Percentiles rank a stretch among this genome's conserved stretches.
phyloP scores from a whole-genome alignment of 2,797 vertebrate species.

The Neopelma chrysocephalum region DNA sequence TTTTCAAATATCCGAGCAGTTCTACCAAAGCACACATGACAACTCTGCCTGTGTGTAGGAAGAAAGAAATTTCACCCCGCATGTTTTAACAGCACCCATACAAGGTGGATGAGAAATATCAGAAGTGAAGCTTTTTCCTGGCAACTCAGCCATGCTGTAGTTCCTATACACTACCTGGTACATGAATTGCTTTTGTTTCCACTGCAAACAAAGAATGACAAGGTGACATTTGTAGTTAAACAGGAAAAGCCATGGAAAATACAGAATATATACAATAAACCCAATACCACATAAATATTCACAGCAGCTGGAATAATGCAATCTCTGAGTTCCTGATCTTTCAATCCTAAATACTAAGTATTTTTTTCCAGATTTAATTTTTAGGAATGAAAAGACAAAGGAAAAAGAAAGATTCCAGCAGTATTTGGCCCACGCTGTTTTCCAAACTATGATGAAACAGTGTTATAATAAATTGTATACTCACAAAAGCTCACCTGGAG shows the following conservation, averaged over 20 bases:
- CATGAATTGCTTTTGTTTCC: not conserved
- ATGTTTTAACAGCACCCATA: conserved; percentile 11
- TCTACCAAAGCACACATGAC: not conserved
- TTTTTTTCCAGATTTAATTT: not conserved
- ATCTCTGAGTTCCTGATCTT: not conserved
- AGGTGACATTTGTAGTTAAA: not conserved
- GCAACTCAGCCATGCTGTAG: not conserved
- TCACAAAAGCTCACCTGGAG: not conserved
- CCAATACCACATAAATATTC: not conserved
- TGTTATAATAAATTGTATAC: not conserved
- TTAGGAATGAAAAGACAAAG: not conserved
- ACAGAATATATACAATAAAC: not conserved
- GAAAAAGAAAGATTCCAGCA: not conserved
- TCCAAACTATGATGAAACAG: not conserved
- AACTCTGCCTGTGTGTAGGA: not conserved
- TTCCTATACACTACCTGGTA: not conserved
- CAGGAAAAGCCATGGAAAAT: not conserved
- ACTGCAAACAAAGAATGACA: not conserved
- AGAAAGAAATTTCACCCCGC: conserved; percentile 40
- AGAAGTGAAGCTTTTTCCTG: not conserved
- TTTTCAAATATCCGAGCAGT: not conserved
- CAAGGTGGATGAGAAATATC: not conserved
- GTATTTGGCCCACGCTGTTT: fast-evolving
- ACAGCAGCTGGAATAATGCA: not conserved
- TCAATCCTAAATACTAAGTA: not conserved